Evolutionary conservation across 2,113 vertebrate genomes (phyloP).

Genomic region (Epinephelus cyanopodus): DNA sequence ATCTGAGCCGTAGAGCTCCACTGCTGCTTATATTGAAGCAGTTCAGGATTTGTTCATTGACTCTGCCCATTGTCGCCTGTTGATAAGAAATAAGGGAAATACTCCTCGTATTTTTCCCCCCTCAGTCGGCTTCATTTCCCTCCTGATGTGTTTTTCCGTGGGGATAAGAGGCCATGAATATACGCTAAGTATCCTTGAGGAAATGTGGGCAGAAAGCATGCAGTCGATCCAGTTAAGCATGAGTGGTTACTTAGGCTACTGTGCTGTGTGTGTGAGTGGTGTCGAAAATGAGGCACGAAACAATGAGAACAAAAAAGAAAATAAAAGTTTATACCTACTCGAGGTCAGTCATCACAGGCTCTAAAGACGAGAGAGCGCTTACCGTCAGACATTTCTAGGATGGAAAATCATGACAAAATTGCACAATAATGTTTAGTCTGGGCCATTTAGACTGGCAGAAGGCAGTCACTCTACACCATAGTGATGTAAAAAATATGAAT

Average conservation of each 20-base stretch:
- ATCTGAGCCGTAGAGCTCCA: conserved; percentile 44
- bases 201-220: conserved; percentile 69
- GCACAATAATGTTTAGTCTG: background rate
- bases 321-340: conserved; percentile 20
- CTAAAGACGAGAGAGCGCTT: background rate
- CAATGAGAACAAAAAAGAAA: conserved; percentile 16
- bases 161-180: conserved; percentile 70
- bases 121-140: conserved; percentile 65
- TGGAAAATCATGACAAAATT: conserved; percentile 3
- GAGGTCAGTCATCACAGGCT: background rate
- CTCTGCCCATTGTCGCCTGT: conserved; percentile 52
- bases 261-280: background rate
- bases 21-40: conserved; percentile 41
- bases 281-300: conserved; percentile 43
- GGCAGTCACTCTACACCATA: background rate
- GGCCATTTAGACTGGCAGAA: background rate
- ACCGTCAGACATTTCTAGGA: background rate
- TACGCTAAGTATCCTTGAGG: conserved; percentile 58
- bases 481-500: background rate
- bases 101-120: background rate
- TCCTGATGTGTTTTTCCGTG: conserved; percentile 61
- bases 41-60: conserved; percentile 63
- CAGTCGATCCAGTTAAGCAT: conserved; percentile 58
- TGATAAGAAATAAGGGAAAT: conserved; percentile 64
- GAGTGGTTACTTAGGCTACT: conserved; percentile 46